Conservation (phyloP, 2,888 invertebrate species). For the Halictus quadricinctus region DNA sequence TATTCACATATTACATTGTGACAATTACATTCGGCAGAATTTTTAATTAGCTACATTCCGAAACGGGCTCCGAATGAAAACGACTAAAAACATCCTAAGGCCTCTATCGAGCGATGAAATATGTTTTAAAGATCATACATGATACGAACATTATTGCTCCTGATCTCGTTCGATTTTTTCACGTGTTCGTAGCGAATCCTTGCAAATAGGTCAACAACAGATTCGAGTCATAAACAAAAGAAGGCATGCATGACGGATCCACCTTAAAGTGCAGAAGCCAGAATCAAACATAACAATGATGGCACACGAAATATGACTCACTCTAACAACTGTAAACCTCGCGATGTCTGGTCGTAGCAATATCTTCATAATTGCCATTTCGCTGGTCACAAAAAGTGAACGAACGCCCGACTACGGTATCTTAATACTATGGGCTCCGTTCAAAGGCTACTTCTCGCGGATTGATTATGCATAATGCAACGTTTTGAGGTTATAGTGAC, state of each 20-base stretch:
- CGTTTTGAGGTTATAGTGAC: conserved; percentile 65
- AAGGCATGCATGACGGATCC: conserved; percentile 33
- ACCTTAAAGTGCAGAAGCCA: conserved; percentile 43
- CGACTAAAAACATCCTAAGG: background rate
- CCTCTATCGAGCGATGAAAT: background rate
- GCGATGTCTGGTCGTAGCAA: conserved; percentile 74
- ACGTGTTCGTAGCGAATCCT: background rate
- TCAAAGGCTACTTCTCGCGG: conserved; percentile 49
- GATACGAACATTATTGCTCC: conserved; percentile 16
- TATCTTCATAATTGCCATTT: conserved; percentile 77
- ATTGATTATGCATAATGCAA: conserved; percentile 63
- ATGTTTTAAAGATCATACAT: background rate
- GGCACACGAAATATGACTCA: conserved; percentile 68
- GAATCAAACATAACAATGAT: conserved; percentile 44
- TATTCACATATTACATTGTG: background rate
- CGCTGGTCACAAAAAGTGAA: conserved; percentile 24
- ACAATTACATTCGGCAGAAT: background rate
- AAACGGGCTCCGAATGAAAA: background rate
- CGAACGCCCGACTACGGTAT: conserved; percentile 34
- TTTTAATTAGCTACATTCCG: background rate
- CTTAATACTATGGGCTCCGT: conserved; percentile 62
- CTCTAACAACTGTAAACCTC: conserved; percentile 74
- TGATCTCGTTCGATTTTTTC: conserved; percentile 14
- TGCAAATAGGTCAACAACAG: conserved; percentile 24
- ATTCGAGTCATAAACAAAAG: conserved; percentile 47